Conservation (phyloP, 2,888 invertebrate species). For the Barypeithes pellucidus region DNA sequence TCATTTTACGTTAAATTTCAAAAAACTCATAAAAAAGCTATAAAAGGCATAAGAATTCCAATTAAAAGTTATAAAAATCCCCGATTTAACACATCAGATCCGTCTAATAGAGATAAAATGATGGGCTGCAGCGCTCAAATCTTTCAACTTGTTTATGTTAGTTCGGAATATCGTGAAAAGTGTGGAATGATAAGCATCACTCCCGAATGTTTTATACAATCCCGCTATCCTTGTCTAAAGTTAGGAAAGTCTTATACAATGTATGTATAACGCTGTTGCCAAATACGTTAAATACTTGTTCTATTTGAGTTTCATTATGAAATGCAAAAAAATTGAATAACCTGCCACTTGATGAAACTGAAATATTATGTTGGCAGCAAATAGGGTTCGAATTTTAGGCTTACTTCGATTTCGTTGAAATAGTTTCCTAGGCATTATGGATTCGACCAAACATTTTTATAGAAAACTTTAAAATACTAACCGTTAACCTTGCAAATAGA, state of each 20-base stretch:
- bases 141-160: conserved; percentile 56
- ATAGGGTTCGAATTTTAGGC: no score
- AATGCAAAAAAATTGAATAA: no score
- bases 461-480: no score
- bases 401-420: no score
- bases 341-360: no score
- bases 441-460: no score
- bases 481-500: no score
- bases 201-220: conserved; percentile 39
- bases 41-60: conserved; percentile 37
- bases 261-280: conserved; percentile 21
- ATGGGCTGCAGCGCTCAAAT: conserved; percentile 56
- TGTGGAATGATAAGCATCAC: conserved; percentile 51
- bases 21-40: conserved; percentile 29
- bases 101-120: conserved; percentile 45
- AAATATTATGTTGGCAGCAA: no score
- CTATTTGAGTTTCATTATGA: no score
- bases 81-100: conserved; percentile 36
- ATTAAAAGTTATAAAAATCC: conserved; percentile 35
- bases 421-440: no score
- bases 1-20: conserved; percentile 24
- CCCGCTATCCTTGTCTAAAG: conserved; percentile 8
- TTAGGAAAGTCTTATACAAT: conserved; percentile 23
- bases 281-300: no score
- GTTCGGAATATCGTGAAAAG: conserved; percentile 52